phyloP scores from a whole-genome alignment of 2,797 vertebrate species.

The Vultur gryphus region DNA sequence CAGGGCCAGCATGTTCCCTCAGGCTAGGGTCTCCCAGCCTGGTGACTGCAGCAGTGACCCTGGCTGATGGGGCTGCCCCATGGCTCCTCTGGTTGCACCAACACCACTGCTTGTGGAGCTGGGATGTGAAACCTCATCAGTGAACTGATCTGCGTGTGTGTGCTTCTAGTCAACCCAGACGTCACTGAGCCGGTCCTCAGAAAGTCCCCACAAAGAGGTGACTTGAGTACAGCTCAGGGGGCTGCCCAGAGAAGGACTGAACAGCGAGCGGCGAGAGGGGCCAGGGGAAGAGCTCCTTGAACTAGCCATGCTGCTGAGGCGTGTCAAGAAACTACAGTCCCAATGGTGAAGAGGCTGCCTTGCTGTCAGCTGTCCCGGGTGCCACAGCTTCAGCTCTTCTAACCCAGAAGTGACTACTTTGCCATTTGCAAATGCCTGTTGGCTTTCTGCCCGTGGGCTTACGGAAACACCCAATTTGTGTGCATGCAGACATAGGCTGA shows the following conservation, averaged over 20 bases:
- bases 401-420: neutral
- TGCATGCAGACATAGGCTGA: neutral
- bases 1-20: accelerated
- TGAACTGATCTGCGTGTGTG: accelerated
- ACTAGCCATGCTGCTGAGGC: neutral
- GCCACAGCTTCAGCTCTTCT: neutral
- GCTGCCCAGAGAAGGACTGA: neutral
- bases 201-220: neutral
- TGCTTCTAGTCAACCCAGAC: neutral
- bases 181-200: neutral
- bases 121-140: accelerated
- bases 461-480: neutral
- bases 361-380: neutral
- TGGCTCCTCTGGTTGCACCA: neutral
- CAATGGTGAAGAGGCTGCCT: neutral
- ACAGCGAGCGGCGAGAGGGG: accelerated
- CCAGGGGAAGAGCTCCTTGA: neutral
- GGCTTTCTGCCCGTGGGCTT: neutral
- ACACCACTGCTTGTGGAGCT: neutral
- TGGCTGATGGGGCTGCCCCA: neutral
- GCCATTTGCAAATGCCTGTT: neutral
- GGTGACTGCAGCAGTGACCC: neutral
- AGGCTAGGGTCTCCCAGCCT: neutral
- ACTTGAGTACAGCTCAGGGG: accelerated
- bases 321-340: accelerated